Base-by-base conservation (phyloP, 2,888 invertebrate genomes). In the Toxonevra muliebris region DNA sequence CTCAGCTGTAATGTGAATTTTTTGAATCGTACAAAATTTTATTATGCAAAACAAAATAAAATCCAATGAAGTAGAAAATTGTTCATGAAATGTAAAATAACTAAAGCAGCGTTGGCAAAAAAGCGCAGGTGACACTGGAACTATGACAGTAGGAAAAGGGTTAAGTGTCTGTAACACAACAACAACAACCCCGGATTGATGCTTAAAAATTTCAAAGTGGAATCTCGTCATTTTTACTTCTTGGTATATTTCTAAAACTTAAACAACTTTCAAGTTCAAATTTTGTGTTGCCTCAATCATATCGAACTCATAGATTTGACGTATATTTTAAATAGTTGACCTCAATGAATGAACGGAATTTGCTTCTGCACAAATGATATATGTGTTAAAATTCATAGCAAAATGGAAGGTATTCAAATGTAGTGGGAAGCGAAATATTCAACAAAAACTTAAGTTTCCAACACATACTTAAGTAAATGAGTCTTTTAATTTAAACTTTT, bases 41-140 rank as follows among this genome's bases (percentile, higher is more conserved):
- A 78, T 78, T 79, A 79, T 79, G 77, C 77, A 77, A 74, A 76
- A 76, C 75, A 76, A 73, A 74, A 74, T 74, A 73, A 75, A 75
- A 45, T 20, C 53, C 65, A 45, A 59, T 53, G 19, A 60, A 54
- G 53, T 54, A 54, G n/a, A 60, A 54, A 10, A 53, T n/a, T 5
- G 5, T 48, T 48, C n/a, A 15, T 15, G 11, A 4, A 13, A 15
- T 13, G 48, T 11, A 48, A 48, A 48, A 48, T 48, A n/a, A 5
- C 48, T n/a, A 48, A 48, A 48, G 30, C 7, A 30, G 30, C 2
- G 30, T 30, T 30, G 30, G 30, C 30, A 30, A 30, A 30, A 30
- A 30, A 4, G 30, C 2, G 30, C 30, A 30, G 30, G 30, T 30
- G 30, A 30, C 30, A n/a, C n/a, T n/a, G 30, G 30, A 2, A 4